Conservation (phyloP, 1,140 invertebrate genomes). For the Camponotus floridanus region DNA sequence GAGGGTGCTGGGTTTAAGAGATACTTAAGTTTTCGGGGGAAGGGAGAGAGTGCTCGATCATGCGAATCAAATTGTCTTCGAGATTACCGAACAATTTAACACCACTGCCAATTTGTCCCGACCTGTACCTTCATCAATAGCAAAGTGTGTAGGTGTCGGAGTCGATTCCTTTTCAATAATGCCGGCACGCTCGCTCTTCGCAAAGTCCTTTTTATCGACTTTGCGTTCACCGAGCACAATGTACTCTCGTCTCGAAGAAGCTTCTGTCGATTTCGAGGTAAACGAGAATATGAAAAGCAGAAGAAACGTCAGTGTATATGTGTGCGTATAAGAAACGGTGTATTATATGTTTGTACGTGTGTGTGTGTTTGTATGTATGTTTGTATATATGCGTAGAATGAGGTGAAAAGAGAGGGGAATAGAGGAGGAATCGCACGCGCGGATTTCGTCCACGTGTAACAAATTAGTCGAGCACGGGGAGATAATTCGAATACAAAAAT, state of each 20-base stretch:
- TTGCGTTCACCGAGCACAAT: not conserved
- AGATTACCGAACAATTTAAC: slow-evolving; percentile 5
- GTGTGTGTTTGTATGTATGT: not conserved
- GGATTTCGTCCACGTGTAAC: slow-evolving; percentile 63
- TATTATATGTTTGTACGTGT: no score
- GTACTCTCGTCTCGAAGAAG: not conserved
- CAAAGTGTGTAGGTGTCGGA: not conserved
- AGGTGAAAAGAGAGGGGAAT: not conserved
- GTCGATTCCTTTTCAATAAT: slow-evolving; percentile 33
- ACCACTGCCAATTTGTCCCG: not conserved
- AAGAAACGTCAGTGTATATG: slow-evolving; percentile 18
- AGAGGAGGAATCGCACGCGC: slow-evolving; percentile 28
- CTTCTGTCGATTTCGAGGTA: slow-evolving; percentile 28
- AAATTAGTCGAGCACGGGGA: slow-evolving; percentile 23
- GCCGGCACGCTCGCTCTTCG: no score
- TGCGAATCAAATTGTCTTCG: not conserved
- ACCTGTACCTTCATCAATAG: not conserved
- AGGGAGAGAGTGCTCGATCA: not conserved
- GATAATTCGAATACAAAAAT: slow-evolving; percentile 9
- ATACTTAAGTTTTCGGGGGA: not conserved
- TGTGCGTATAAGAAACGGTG: not conserved
- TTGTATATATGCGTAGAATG: not conserved
- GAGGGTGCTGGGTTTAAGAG: not conserved
- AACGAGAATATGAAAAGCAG: slow-evolving; percentile 19
- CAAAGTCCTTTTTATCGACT: slow-evolving; percentile 3